Conservation (phyloP, 2,888 invertebrate species). For the Latheticus oryzae region DNA sequence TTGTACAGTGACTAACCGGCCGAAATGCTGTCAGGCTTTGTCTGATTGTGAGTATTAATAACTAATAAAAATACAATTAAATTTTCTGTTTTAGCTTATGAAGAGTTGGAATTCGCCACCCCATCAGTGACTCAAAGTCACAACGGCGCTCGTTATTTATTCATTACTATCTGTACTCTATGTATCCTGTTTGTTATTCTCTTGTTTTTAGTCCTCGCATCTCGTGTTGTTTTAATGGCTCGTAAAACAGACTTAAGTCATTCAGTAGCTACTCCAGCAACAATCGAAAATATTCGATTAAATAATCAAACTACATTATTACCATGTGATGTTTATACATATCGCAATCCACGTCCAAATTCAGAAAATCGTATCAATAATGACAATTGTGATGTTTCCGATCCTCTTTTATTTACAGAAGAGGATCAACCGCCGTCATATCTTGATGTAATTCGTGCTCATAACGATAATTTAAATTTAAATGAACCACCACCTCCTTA, state of each 20-base stretch:
- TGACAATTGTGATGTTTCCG: conserved; percentile 54
- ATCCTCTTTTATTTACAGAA: conserved; percentile 52
- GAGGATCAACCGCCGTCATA: conserved; percentile 61
- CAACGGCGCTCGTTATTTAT: conserved; percentile 60
- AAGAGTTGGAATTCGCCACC: conserved; percentile 58
- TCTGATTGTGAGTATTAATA: conserved; percentile 58
- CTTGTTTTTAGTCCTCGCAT: conserved; percentile 21
- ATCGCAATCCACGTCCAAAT: conserved; percentile 47
- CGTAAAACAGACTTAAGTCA: conserved; percentile 20
- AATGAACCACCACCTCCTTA: conserved; percentile 68
- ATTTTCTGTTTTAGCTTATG: conserved; percentile 55
- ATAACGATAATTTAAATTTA: conserved; percentile 44
- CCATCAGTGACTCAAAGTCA: conserved; percentile 55
- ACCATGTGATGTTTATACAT: conserved; percentile 51
- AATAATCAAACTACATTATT: conserved; percentile 32
- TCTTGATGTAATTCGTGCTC: conserved; percentile 54
- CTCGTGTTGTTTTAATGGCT: conserved; percentile 29
- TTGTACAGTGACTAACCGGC: conserved; percentile 65
- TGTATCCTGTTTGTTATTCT: conserved; percentile 30
- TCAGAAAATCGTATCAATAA: conserved; percentile 32
- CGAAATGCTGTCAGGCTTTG: conserved; percentile 64
- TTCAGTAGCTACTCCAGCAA: conserved; percentile 3
- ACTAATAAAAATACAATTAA: no score
- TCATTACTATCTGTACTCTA: conserved; percentile 59
- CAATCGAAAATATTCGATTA: conserved; percentile 40